Conservation (phyloP, 2,888 invertebrate genomes). For the Idaea straminata region DNA sequence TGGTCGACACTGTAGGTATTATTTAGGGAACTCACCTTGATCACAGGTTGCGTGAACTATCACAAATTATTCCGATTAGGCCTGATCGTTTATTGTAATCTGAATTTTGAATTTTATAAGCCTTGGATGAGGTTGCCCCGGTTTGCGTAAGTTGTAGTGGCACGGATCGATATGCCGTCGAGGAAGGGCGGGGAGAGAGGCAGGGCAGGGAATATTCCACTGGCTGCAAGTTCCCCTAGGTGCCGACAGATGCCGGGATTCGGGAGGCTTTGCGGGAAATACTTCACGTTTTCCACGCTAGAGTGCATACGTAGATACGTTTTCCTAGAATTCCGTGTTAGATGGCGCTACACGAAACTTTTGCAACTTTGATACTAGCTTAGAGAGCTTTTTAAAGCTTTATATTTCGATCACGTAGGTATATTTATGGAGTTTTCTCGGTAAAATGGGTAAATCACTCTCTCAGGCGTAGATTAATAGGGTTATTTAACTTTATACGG, state of each 20-base stretch:
- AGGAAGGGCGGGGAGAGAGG: constrained; percentile 36
- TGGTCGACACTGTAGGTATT: constrained; percentile 28
- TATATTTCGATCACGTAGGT: background rate
- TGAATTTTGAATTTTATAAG: constrained; percentile 46
- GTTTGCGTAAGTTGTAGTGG: constrained; percentile 64
- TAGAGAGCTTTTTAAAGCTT: background rate
- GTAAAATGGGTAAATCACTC: background rate
- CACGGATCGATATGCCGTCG: constrained; percentile 66
- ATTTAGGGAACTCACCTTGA: constrained; percentile 52
- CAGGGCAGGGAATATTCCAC: constrained; percentile 31
- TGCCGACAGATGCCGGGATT: constrained; percentile 64
- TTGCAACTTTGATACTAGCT: background rate
- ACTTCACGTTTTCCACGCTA: constrained; percentile 19
- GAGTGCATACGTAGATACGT: constrained; percentile 16
- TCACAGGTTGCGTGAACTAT: constrained; percentile 21
- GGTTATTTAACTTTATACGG: constrained; percentile 1
- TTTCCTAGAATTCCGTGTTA: constrained; percentile 7
- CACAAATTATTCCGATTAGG: constrained; percentile 43
- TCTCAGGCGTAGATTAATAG: background rate
- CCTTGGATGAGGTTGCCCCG: constrained; percentile 56
- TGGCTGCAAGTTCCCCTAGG: constrained; percentile 38
- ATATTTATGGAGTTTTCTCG: background rate
- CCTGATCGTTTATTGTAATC: constrained; percentile 46
- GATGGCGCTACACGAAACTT: constrained; percentile 23
- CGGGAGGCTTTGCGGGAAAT: constrained; percentile 31